Evolutionary conservation across 2,888 invertebrate genomes (phyloP).

Genomic region (Sarcophaga subvicina): DNA sequence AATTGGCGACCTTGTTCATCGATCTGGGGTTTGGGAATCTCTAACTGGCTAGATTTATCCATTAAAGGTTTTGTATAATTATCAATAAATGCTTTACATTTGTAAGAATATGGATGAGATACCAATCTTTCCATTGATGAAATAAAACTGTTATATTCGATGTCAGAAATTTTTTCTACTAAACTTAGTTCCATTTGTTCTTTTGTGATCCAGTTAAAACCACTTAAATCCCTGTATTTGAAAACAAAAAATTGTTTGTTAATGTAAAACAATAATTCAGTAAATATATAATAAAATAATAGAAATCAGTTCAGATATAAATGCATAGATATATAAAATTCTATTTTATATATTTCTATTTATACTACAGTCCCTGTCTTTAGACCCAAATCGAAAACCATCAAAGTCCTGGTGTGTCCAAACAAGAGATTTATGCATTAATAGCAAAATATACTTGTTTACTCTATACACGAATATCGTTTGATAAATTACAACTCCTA

Average conservation of each 20-base stretch:
- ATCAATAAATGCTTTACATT: constrained; percentile 88
- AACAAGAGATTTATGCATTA: too few species aligned
- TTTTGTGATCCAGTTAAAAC: constrained; percentile 87
- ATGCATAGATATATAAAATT: too few species aligned
- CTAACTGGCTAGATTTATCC: constrained; percentile 84
- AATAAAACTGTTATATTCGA: constrained; percentile 88
- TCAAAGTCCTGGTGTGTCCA: too few species aligned
- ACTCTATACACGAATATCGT: too few species aligned
- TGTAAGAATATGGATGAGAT: constrained; percentile 88
- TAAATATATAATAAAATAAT: not conserved
- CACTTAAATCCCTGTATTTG: constrained; percentile 82
- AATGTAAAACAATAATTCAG: not conserved
- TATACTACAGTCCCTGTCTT: too few species aligned
- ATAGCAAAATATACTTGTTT: too few species aligned
- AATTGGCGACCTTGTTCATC: constrained; percentile 88
- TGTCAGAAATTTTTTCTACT: constrained; percentile 86
- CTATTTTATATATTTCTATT: too few species aligned
- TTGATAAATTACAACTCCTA: too few species aligned
- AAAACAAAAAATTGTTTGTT: constrained; percentile 4
- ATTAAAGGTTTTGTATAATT: constrained; percentile 86
- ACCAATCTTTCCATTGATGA: constrained; percentile 87
- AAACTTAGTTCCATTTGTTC: constrained; percentile 85
- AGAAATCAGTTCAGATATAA: too few species aligned
- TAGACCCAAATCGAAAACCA: too few species aligned
- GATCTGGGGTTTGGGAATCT: constrained; percentile 87